A percentile compares a stretch with the other conserved stretches of the same genome.
Evolutionary conservation across 2,888 invertebrate genomes (phyloP).

Genomic region (Erebia ligea): DNA sequence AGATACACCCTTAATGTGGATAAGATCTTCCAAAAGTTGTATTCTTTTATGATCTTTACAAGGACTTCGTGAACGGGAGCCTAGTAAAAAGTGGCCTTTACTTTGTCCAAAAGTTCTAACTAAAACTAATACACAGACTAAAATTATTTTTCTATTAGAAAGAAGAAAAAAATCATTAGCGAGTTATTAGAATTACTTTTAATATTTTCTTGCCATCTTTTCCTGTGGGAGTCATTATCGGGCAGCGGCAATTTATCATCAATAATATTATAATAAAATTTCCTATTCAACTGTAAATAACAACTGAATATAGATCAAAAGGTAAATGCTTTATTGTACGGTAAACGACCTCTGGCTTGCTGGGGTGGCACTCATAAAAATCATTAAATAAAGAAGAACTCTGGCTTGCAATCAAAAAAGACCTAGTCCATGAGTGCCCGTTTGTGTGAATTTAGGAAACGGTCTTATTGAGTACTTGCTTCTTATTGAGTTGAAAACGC

Average conservation of each 20-base stretch:
- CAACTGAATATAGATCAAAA: constrained; percentile 51
- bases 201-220: constrained; percentile 12
- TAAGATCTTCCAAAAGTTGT: constrained; percentile 2
- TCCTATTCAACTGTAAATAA: constrained; percentile 55
- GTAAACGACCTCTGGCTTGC: neutral
- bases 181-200: neutral
- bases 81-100: neutral
- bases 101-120: neutral
- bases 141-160: neutral
- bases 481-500: constrained; percentile 3
- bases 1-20: neutral
- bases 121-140: neutral
- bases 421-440: neutral
- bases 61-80: too few species aligned
- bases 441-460: neutral
- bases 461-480: constrained; percentile 1
- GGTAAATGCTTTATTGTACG: constrained; percentile 37
- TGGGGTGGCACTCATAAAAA: neutral
- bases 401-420: constrained; percentile 1
- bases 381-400: neutral
- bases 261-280: constrained; percentile 51
- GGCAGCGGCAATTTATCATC: constrained; percentile 56
- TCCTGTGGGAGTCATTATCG: constrained; percentile 16
- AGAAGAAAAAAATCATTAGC: neutral
- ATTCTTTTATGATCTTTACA: neutral